Percentiles rank a stretch among this genome's conserved stretches.
Conservation (phyloP, 2,113 vertebrate species). For the Menidia beryllina region DNA sequence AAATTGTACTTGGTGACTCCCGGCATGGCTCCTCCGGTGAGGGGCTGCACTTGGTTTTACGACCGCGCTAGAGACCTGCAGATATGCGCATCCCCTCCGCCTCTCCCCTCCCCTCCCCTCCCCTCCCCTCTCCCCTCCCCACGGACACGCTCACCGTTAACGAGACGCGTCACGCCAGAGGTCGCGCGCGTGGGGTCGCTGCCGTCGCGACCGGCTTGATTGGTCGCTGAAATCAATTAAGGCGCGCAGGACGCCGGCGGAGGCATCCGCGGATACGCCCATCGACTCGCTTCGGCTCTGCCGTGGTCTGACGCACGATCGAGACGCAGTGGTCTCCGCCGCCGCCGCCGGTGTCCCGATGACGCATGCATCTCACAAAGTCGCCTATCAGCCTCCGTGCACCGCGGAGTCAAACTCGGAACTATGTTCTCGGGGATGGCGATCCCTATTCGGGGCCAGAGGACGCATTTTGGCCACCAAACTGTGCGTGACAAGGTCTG, state of each 20-base stretch:
- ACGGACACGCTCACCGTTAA: conserved; percentile 21
- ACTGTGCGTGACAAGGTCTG: background rate
- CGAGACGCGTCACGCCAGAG: conserved; percentile 54
- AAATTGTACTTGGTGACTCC: conserved; percentile 94
- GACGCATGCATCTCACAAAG: conserved; percentile 62
- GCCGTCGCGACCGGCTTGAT: conserved; percentile 34
- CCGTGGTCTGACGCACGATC: conserved; percentile 25
- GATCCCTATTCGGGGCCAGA: background rate
- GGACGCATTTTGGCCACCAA: background rate
- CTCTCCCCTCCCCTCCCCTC: background rate
- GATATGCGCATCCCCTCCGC: conserved; percentile 59
- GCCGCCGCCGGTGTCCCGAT: conserved; percentile 48
- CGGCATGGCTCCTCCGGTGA: conserved; percentile 86
- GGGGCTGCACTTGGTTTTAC: conserved; percentile 51
- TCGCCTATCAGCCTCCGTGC: background rate
- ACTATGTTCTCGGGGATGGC: background rate
- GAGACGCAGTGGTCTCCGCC: conserved; percentile 18
- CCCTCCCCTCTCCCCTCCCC: conserved; percentile 4
- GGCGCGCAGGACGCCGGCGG: conserved; percentile 25
- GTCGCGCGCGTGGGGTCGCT: conserved; percentile 57
- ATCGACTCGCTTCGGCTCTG: conserved; percentile 14
- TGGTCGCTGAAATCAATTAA: conserved; percentile 12
- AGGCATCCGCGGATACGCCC: conserved; percentile 22
- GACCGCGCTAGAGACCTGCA: conserved; percentile 64
- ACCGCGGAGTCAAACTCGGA: background rate